Percentiles rank a stretch among this genome's conserved stretches.
Evolutionary conservation across 1,140 invertebrate genomes (phyloP).

Genomic region (Drosophila fuyamai): DNA sequence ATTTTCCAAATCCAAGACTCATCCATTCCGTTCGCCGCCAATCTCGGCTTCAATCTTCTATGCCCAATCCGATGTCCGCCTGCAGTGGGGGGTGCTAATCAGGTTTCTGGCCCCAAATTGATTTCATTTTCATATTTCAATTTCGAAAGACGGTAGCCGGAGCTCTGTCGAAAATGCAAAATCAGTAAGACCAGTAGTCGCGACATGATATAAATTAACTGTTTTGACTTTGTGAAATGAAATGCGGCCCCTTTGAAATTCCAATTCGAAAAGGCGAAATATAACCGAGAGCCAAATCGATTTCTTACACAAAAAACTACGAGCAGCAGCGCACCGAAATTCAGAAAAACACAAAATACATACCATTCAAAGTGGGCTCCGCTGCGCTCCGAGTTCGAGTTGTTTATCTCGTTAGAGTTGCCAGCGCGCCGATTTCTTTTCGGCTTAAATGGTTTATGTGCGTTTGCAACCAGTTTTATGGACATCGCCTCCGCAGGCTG

Average conservation of each 20-base stretch:
- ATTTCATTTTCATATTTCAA: conserved; percentile 84
- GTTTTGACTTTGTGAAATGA: conserved; percentile 84
- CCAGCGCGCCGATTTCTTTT: conserved; percentile 75
- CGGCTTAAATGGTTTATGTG: conserved; percentile 82
- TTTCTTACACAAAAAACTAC: conserved; percentile 57
- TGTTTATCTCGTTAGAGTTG: conserved; percentile 72
- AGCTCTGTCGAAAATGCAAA: conserved; percentile 78
- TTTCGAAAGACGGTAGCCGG: conserved; percentile 64
- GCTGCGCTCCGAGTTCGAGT: conserved; percentile 41
- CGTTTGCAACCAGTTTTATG: conserved; percentile 79
- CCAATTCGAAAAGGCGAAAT: conserved; percentile 51
- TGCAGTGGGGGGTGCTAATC: conserved; percentile 65
- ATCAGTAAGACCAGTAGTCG: conserved; percentile 85
- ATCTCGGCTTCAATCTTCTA: conserved; percentile 29
- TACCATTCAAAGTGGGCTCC: conserved; percentile 59
- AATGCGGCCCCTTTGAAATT: conserved; percentile 80
- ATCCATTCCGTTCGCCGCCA: conserved; percentile 6
- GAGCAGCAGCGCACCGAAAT: neutral
- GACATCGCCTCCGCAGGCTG: conserved; percentile 59
- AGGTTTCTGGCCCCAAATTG: conserved; percentile 74
- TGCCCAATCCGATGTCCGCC: conserved; percentile 36
- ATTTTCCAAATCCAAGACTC: conserved; percentile 30
- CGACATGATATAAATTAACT: conserved; percentile 85
- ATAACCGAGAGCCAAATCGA: conserved; percentile 54
- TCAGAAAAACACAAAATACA: conserved; percentile 44